These are phyloP conservation scores for Ladona fulva DNA, from an alignment of 1,140 invertebrate genomes.

Conservation along the genomic window DNA sequence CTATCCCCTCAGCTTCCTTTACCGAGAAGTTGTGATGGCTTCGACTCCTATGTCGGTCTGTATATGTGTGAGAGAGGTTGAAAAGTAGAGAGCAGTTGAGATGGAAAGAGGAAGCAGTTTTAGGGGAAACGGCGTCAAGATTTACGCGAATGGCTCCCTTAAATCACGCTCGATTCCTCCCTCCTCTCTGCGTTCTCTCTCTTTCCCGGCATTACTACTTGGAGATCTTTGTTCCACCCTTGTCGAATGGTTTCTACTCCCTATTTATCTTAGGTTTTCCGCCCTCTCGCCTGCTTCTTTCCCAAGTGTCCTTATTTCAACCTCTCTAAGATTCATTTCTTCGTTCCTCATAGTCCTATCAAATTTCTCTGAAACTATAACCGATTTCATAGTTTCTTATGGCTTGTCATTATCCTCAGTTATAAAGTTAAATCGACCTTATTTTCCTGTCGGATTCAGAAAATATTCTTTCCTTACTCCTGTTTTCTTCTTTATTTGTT, in stretches of 20 bases:
- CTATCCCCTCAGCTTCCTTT: slow-evolving; percentile 20
- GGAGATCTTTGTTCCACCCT: not conserved
- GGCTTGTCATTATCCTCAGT: too few relatives aligned
- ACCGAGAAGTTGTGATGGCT: slow-evolving; percentile 27
- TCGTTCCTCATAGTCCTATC: too few relatives aligned
- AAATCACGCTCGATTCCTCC: not conserved
- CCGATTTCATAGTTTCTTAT: too few relatives aligned
- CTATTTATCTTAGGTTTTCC: not conserved
- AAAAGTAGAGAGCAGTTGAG: slow-evolving; percentile 10
- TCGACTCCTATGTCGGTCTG: slow-evolving; percentile 22
- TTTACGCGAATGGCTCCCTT: slow-evolving; percentile 17
- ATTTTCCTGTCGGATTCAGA: too few relatives aligned
- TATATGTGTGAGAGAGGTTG: slow-evolving; percentile 15
- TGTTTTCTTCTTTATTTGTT: too few relatives aligned
- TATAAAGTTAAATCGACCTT: too few relatives aligned
- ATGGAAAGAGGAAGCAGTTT: slow-evolving; percentile 8
- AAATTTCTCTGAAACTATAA: too few relatives aligned
- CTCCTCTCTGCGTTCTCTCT: not conserved
- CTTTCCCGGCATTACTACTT: not conserved
- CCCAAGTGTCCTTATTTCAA: too few relatives aligned
- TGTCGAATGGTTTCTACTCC: not conserved
- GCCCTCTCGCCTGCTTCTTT: not conserved
- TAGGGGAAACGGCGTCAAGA: slow-evolving; percentile 20
- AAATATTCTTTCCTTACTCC: too few relatives aligned
- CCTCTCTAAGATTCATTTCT: too few relatives aligned